Conservation (phyloP, 1,140 invertebrate species). For the Microvelia longipes region DNA sequence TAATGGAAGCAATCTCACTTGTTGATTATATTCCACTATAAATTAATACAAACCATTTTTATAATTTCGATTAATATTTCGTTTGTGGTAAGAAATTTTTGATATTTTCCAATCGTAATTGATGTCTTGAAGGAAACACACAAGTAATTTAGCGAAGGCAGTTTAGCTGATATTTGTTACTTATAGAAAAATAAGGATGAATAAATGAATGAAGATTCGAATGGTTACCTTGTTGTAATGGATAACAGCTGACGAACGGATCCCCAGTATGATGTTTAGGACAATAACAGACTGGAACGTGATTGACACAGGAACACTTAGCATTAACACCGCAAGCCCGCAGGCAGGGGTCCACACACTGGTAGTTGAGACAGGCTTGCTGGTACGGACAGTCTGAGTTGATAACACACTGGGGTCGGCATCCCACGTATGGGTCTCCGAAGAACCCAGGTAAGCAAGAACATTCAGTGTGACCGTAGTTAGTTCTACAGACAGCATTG, state of each 20-base stretch:
- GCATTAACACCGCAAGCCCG: constrained; percentile 61
- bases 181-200: too few relatives aligned
- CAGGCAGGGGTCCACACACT: constrained; percentile 60
- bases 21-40: too few relatives aligned
- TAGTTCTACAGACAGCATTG: constrained; percentile 52
- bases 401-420: constrained; percentile 59
- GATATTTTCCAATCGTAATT: too few relatives aligned
- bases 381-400: constrained; percentile 55
- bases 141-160: too few relatives aligned
- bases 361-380: constrained; percentile 57
- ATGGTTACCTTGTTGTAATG: constrained; percentile 30
- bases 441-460: constrained; percentile 44
- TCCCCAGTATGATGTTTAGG: constrained; percentile 53
- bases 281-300: constrained; percentile 63
- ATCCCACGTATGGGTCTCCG: constrained; percentile 49
- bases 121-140: too few relatives aligned
- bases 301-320: constrained; percentile 56
- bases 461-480: constrained; percentile 41
- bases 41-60: too few relatives aligned
- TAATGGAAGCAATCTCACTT: too few relatives aligned
- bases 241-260: constrained; percentile 57
- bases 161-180: too few relatives aligned
- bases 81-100: too few relatives aligned
- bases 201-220: too few relatives aligned
- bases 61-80: too few relatives aligned